Evolutionary conservation across 2,888 invertebrate species (phyloP).

Genomic region (Orthosia gothica): DNA sequence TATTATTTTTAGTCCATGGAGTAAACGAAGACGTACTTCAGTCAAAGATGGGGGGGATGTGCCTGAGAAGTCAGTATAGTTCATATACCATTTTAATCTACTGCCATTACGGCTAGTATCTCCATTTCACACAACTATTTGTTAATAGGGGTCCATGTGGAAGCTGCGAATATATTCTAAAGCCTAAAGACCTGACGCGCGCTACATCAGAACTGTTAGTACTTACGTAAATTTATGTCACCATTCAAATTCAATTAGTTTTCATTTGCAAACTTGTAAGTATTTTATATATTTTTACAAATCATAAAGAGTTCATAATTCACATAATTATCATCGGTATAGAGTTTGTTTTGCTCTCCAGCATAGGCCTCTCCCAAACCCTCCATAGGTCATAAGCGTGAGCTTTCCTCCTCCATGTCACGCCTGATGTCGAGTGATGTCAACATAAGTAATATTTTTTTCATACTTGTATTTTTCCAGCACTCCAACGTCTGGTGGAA

Average conservation of each 20-base stretch:
- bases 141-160: slow-evolving; percentile 66
- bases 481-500: slow-evolving; percentile 38
- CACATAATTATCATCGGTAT: too few species aligned
- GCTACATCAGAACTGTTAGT: slow-evolving; percentile 80
- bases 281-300: too few species aligned
- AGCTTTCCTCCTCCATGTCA: too few species aligned
- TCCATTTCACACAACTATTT: slow-evolving; percentile 38
- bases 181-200: slow-evolving; percentile 78
- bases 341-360: too few species aligned
- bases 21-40: slow-evolving; percentile 66
- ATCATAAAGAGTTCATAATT: too few species aligned
- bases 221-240: neutral
- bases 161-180: slow-evolving; percentile 80
- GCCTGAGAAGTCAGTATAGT: slow-evolving; percentile 70
- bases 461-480: slow-evolving; percentile 23
- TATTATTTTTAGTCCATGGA: slow-evolving; percentile 77
- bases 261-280: too few species aligned
- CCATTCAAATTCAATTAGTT: too few species aligned
- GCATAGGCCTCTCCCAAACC: too few species aligned
- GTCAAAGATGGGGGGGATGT: slow-evolving; percentile 69
- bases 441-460: neutral
- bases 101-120: neutral
- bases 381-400: too few species aligned
- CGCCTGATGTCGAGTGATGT: too few species aligned
- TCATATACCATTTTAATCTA: neutral